Conservation (phyloP, 2,113 vertebrate genomes). For the Scomber colias region DNA sequence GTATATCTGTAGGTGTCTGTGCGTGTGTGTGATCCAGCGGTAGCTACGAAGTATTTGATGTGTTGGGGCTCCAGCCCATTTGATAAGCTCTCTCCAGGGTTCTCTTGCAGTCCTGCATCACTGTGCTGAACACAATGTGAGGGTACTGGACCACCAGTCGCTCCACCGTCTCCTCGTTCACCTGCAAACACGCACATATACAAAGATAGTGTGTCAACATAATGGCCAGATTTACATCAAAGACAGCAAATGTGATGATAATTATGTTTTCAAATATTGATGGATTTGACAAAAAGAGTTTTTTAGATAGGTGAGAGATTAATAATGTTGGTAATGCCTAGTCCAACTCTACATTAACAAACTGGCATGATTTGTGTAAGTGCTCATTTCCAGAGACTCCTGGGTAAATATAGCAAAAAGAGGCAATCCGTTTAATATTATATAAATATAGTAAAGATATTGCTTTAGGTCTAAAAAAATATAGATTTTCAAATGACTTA, state of each 20-base stretch:
- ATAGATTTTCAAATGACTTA: slow-evolving; percentile 1
- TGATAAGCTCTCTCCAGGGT: slow-evolving; percentile 98
- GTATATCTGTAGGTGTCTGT: slow-evolving; percentile 42
- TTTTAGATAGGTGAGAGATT: background rate
- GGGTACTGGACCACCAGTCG: slow-evolving; percentile 97
- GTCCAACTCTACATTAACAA: background rate
- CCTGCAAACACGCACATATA: slow-evolving; percentile 83
- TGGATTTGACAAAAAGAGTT: too few species aligned
- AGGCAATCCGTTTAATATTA: slow-evolving; percentile 1
- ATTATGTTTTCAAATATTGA: too few species aligned
- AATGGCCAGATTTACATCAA: background rate
- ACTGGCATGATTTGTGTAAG: background rate
- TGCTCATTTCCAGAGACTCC: background rate
- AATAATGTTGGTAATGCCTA: background rate
- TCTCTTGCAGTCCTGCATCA: slow-evolving; percentile 99
- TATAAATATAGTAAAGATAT: slow-evolving; percentile 15
- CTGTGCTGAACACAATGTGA: slow-evolving; percentile 98
- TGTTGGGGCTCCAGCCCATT: slow-evolving; percentile 98
- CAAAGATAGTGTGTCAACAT: background rate
- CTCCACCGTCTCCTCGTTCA: slow-evolving; percentile 96
- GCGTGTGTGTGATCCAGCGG: slow-evolving; percentile 36
- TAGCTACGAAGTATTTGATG: slow-evolving; percentile 91
- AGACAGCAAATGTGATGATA: background rate
- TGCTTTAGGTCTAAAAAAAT: slow-evolving; percentile 17
- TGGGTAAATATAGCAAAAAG: background rate